A percentile compares a stretch with the other conserved stretches of the same genome.
Evolutionary conservation across 2,888 invertebrate species (phyloP).

Genomic region (Sarcophaga rosellei): DNA sequence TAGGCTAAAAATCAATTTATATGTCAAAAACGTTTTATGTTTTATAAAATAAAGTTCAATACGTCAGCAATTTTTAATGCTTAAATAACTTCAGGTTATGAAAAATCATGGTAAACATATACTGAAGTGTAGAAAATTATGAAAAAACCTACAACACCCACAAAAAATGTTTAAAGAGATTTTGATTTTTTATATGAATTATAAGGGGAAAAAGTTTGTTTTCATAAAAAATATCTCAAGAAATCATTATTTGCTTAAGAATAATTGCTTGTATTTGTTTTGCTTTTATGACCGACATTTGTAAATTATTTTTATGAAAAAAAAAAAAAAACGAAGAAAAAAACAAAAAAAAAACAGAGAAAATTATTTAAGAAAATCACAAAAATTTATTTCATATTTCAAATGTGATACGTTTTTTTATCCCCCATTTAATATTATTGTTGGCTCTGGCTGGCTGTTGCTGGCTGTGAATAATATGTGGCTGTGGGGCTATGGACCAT

Average conservation of each 20-base stretch:
- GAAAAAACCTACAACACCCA: background rate
- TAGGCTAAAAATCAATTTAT: slow-evolving; percentile 47
- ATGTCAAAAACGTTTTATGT: slow-evolving; percentile 14
- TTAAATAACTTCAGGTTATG: slow-evolving; percentile 31
- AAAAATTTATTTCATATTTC: background rate
- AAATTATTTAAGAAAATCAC: slow-evolving; percentile 4
- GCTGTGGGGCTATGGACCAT: slow-evolving; percentile 5
- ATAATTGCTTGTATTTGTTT: slow-evolving; percentile 32
- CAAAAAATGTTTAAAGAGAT: background rate
- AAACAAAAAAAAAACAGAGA: no score
- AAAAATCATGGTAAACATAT: background rate
- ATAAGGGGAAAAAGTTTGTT: background rate
- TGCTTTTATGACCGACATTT: slow-evolving; percentile 43
- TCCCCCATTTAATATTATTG: background rate
- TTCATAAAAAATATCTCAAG: background rate
- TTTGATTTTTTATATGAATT: slow-evolving; percentile 2
- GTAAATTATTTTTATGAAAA: slow-evolving; percentile 19
- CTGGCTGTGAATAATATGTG: background rate
- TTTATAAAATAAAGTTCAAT: slow-evolving; percentile 28
- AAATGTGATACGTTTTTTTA: background rate
- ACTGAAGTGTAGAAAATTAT: slow-evolving; percentile 5
- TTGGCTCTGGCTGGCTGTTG: background rate
- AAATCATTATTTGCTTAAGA: slow-evolving; percentile 11
- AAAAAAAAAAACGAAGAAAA: no score
- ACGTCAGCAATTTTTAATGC: background rate